These are phyloP conservation scores for Apotomis betuletana DNA, from an alignment of 2,888 invertebrate genomes.

Conservation along the genomic window DNA sequence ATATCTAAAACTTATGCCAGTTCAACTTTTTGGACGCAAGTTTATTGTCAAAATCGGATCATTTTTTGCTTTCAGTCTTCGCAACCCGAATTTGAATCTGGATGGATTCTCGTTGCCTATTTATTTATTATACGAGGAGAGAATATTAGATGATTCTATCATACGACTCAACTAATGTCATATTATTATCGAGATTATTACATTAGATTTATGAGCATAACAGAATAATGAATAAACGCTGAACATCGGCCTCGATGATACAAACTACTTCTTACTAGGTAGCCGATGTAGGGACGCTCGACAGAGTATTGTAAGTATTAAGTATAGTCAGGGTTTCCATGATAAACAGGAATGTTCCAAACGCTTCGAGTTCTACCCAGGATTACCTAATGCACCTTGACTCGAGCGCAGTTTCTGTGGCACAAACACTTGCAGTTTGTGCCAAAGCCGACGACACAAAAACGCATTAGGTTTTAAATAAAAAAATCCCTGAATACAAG, in stretches of 20 bases:
- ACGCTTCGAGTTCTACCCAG: no score
- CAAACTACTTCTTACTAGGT: no score
- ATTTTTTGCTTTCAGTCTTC: conserved; percentile 65
- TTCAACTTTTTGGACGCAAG: conserved; percentile 60
- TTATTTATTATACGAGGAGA: conserved; percentile 10
- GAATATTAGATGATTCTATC: conserved; percentile 3
- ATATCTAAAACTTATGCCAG: conserved; percentile 14
- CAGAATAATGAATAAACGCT: background rate
- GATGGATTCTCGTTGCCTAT: conserved; percentile 56
- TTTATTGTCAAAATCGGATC: conserved; percentile 68
- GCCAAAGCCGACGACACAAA: no score
- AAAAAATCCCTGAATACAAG: background rate
- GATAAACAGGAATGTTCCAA: no score
- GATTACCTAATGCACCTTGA: no score
- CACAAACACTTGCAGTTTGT: no score
- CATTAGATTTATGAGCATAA: background rate
- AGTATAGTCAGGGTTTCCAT: no score
- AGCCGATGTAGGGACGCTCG: no score
- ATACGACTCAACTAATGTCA: background rate
- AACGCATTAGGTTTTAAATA: no score
- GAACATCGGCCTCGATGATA: background rate
- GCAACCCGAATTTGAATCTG: conserved; percentile 54
- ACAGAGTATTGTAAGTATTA: no score
- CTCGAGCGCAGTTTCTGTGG: no score
- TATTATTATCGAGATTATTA: background rate